These are phyloP conservation scores for Periphyllus acericola DNA, from an alignment of 2,888 invertebrate species.

Conservation along the genomic window DNA sequence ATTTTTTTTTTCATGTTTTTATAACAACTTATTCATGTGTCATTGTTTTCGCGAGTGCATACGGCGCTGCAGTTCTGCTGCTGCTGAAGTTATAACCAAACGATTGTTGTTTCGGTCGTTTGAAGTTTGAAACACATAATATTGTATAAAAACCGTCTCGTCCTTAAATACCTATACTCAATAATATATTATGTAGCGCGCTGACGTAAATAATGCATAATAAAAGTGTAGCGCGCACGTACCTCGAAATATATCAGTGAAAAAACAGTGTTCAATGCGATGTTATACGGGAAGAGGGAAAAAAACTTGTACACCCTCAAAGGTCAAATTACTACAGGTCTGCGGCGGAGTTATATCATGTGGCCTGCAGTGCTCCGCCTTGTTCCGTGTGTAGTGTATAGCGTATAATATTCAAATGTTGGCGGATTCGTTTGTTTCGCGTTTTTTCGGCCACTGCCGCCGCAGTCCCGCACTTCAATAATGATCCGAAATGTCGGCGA, in stretches of 20 bases:
- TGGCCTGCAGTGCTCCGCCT: too few relatives aligned
- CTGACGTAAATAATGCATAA: background rate
- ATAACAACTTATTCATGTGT: background rate
- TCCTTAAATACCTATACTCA: background rate
- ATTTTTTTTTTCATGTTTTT: background rate
- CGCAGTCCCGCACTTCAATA: constrained; percentile 10
- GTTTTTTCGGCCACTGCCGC: background rate
- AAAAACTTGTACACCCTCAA: background rate
- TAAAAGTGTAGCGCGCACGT: background rate
- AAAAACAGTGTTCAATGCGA: background rate
- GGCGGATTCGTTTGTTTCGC: background rate
- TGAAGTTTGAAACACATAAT: background rate
- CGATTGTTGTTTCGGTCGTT: constrained; percentile 15
- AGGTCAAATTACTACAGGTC: background rate
- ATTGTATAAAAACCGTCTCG: background rate
- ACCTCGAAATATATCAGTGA: background rate
- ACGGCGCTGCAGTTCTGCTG: background rate
- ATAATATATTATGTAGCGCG: background rate
- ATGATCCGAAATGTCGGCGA: background rate
- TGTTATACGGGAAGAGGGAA: background rate
- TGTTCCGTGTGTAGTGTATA: background rate
- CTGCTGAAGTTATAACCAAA: background rate
- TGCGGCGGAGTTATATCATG: background rate
- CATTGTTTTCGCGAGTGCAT: background rate
- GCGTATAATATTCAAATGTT: constrained; percentile 43